Conservation (phyloP, 2,113 vertebrate species). For the Phycodurus eques region DNA sequence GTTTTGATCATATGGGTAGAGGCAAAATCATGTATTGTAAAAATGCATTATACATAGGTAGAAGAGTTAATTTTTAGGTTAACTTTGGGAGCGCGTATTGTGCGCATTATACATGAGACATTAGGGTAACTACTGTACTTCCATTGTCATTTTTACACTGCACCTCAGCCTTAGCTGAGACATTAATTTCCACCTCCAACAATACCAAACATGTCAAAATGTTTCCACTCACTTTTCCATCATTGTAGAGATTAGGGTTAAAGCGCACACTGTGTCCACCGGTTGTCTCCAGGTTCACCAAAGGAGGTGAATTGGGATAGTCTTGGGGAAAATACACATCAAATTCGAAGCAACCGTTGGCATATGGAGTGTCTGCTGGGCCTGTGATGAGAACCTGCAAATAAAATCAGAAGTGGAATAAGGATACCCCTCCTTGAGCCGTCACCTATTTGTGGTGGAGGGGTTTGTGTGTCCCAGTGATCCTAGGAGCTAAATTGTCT, state of each 20-base stretch:
- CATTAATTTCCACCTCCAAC: neutral
- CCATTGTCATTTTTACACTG: neutral
- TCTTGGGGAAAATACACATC: conserved; percentile 99
- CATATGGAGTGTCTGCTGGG: conserved; percentile 94
- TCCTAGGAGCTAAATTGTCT: too few species aligned
- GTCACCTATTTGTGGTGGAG: too few species aligned
- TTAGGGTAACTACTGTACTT: neutral
- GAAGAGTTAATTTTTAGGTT: too few species aligned
- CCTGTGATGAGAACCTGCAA: conserved; percentile 94
- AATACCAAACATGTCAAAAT: neutral
- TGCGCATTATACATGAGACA: too few species aligned
- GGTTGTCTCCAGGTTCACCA: conserved; percentile 98
- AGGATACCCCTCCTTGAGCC: too few species aligned
- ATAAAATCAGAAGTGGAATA: neutral
- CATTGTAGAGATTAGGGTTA: conserved; percentile 99
- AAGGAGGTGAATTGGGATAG: conserved; percentile 96
- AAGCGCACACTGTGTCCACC: conserved; percentile 97
- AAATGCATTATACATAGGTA: too few species aligned
- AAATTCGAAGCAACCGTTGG: conserved; percentile 98
- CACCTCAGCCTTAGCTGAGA: neutral
- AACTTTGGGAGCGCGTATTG: too few species aligned
- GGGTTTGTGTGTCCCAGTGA: too few species aligned
- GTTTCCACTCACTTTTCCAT: conserved; percentile 85
- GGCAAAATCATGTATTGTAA: too few species aligned
- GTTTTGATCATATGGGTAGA: too few species aligned